A percentile compares a stretch with the other conserved stretches of the same genome.
phyloP scores from a whole-genome alignment of 2,113 vertebrate species.

The Ovis aries region DNA sequence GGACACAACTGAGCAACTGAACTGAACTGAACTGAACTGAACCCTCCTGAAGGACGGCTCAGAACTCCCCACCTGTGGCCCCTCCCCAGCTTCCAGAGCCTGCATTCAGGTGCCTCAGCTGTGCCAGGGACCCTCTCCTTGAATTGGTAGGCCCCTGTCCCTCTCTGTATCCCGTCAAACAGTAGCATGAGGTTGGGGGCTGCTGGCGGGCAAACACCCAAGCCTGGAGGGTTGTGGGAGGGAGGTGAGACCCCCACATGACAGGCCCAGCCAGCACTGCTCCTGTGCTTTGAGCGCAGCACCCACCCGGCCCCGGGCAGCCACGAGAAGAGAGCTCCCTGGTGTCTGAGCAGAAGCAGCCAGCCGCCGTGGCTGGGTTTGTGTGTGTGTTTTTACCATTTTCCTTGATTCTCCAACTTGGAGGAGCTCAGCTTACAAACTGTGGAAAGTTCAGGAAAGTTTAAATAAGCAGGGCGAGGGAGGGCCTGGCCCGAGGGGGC shows the following conservation, averaged over 20 bases:
- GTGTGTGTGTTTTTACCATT: slow-evolving; percentile 38
- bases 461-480: slow-evolving; percentile 64
- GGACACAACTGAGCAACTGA: neutral
- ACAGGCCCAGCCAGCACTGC: neutral
- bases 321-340: neutral
- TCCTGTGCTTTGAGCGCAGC: neutral
- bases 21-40: neutral
- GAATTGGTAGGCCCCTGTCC: neutral
- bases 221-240: neutral
- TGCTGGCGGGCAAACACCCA: neutral
- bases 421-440: slow-evolving; percentile 65
- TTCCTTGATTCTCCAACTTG: slow-evolving; percentile 56
- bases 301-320: neutral
- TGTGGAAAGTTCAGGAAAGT: slow-evolving; percentile 71
- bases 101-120: neutral
- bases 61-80: neutral
- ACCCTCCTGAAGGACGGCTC: neutral
- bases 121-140: neutral
- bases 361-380: neutral
- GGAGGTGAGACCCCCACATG: neutral
- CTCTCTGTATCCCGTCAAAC: neutral
- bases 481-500: slow-evolving; percentile 34
- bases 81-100: neutral
- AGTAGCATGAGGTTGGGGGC: neutral
- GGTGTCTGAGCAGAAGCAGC: neutral